Conservation (phyloP, 2,888 invertebrate species). For the Notocelia uddmanniana region DNA sequence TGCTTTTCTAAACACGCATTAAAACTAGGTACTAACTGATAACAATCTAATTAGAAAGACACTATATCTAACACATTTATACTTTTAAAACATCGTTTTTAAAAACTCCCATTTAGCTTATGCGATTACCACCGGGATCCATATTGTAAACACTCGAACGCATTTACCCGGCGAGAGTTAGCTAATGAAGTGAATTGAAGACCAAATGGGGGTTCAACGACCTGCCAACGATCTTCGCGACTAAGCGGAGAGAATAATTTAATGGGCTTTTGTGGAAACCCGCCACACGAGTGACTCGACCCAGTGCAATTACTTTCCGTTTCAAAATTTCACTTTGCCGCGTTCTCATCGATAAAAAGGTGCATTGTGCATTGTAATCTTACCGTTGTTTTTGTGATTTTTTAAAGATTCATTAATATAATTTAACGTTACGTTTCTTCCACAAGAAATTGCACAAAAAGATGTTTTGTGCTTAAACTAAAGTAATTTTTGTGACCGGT, state of each 20-base stretch:
- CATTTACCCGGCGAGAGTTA: conserved; percentile 55
- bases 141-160: conserved; percentile 46
- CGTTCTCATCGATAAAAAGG: conserved; percentile 41
- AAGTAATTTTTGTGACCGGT: no score
- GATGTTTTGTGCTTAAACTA: no score
- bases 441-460: no score
- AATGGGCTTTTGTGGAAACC: conserved; percentile 64
- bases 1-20: not conserved
- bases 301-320: conserved; percentile 42
- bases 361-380: conserved; percentile 41
- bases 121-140: conserved; percentile 44
- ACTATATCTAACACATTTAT: no score
- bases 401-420: not conserved
- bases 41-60: not conserved
- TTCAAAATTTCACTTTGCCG: conserved; percentile 43
- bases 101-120: conserved; percentile 22
- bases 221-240: conserved; percentile 66
- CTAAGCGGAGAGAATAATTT: conserved; percentile 67
- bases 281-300: conserved; percentile 47
- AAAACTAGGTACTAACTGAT: not conserved
- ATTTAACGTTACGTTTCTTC: not conserved
- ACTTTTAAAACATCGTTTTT: not conserved
- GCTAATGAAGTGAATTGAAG: conserved; percentile 71
- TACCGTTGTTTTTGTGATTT: conserved; percentile 4
- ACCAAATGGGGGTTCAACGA: conserved; percentile 68